Evolutionary conservation across 2,888 invertebrate genomes (phyloP), one percentile per base, ranked within the genome.

Genomic region (Cyaniris semiargus): DNA sequence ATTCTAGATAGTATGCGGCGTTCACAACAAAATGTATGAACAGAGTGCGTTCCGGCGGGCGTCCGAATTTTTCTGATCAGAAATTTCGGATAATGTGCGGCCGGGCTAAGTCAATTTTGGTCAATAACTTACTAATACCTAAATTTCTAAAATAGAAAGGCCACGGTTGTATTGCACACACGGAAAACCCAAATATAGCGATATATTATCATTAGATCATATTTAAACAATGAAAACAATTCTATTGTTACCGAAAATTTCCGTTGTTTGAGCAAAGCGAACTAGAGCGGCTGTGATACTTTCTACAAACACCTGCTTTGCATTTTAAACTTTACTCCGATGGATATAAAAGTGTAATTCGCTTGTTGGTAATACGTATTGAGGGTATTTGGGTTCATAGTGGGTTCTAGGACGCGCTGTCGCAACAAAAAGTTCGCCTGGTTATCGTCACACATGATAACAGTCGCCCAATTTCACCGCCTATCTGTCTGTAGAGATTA

Each of bases 341-440:
- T 80, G 79, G 79, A 27, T 2, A 53, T 74, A 74, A 53, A 7
- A 53, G 0, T 48, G 6, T 18, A 18, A 53, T 15, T 74, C 6
- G 48, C 13, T 23, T 74, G 48, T 44, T 23, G 8, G 21, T 15
- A 13, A 58, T 15, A 56, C 53, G 34, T 88, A 92, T 90, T 89
- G 89, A 89, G 92, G 92, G 86, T 88, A 92, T 88, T 89, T 81
- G 88, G 88, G 92, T 92, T 92, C 91, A 90, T 74, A 79, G 80
- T 80, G 87, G 86, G 93, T 93, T 93, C 93, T 93, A 92, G 93
- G 93, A 86, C 93, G 86, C 83, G 79, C 84, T 90, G 90, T 88
- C 90, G 92, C 90, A 90, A 91, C 74, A 18, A 74, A 53, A 71
- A 74, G 48, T 72, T 72, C 44, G 87, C 87, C 85, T 82, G 83